Base-by-base conservation (phyloP, 2,888 invertebrate species). In the Periphyllus acericola region DNA sequence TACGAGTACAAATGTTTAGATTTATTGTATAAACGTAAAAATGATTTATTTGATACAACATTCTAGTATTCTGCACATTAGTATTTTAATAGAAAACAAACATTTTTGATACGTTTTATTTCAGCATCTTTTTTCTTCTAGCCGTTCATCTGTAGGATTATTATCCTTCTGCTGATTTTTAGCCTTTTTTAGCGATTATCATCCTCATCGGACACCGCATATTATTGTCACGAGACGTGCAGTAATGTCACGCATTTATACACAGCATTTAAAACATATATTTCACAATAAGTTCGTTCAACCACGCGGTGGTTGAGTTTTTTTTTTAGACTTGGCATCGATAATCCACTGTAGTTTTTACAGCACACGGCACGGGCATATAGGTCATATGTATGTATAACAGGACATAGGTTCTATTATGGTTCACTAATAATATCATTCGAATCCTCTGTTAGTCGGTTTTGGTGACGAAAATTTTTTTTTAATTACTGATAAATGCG, bases 241-340 rank as follows among this genome's bases (percentile, higher is more conserved):
- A 25, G 9, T 4, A 60, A 60, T 25, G 60, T 60, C 25, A 21
- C 9, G 60, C 25, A 60, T 14, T 46, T 46, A 46, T 46, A 46
- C 14, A 14, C 21, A 21, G 21, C 60, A 60, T 60, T 60, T 60
- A 60, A 60, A 71, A 29, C 11, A 32, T 4, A 71, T 71, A 32
- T 71, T 83, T 34, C 36, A 75, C 74, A 75, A 79, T 60, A 60
- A 36, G 83, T 83, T 60, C 74, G 55, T 71, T 72, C 82, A 52
- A 72, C 82, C 82, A 34, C 55, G 74, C 21, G 17, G 29, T 17
- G 29, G 25, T 19, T 32, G 19, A 25, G 60, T 60, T 79, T 86
- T 87, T 87, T 84, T 87, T 87, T 74, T 80, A 87, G 86, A 87
- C 86, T 87, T 87, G 86, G 86, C 86, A 87, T 87, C 86, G 86